phyloP scores from a whole-genome alignment of 2,797 vertebrate species.

The Gobio occitaniae region DNA sequence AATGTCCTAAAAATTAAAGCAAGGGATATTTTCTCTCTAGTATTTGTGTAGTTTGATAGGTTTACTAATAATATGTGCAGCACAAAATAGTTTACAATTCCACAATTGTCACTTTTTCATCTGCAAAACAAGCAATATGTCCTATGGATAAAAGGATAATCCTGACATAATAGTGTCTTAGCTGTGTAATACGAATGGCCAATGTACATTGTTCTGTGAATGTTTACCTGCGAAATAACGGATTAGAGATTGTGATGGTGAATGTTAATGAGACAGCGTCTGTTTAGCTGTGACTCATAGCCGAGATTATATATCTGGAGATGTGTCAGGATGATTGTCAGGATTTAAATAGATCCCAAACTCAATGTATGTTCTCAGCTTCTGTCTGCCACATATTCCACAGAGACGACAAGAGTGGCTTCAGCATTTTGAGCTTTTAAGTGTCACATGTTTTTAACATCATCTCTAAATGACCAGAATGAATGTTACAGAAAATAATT shows the following conservation, averaged over 20 bases:
- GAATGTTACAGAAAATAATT: neutral
- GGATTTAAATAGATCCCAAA: neutral
- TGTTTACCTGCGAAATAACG: conserved; percentile 38
- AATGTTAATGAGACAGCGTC: conserved; percentile 40
- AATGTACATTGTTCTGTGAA: conserved; percentile 1
- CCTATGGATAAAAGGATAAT: conserved; percentile 41
- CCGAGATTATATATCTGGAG: conserved; percentile 18
- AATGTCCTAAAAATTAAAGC: neutral
- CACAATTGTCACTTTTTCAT: neutral
- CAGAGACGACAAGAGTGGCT: neutral
- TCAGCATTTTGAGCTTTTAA: neutral
- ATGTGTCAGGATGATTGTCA: conserved; percentile 31
- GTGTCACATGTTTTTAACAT: neutral
- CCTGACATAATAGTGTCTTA: conserved; percentile 27
- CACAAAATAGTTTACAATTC: conserved; percentile 24
- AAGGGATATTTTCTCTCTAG: neutral
- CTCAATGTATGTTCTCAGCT: neutral
- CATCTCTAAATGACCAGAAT: neutral
- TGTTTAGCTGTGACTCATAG: conserved; percentile 28
- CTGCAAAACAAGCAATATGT: conserved; percentile 22
- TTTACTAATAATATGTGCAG: neutral
- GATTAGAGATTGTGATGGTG: conserved; percentile 46
- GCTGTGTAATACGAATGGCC: conserved; percentile 7
- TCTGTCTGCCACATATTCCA: conserved; percentile 14
- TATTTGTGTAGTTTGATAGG: neutral